Conservation (phyloP, 2,888 invertebrate species). For the Noctua comes region DNA sequence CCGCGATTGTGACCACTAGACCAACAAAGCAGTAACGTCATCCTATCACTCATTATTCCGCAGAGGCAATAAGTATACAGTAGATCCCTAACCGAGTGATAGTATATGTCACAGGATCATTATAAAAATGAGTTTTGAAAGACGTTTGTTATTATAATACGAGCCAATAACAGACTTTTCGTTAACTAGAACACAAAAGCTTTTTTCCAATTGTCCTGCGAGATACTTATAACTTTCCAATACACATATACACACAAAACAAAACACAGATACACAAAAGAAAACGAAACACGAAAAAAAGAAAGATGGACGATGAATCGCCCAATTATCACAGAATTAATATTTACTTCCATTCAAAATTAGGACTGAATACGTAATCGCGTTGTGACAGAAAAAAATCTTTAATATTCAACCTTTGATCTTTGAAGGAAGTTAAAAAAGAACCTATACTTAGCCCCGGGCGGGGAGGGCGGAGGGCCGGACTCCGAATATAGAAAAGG, state of each 20-base stretch:
- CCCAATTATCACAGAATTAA: slow-evolving; percentile 64
- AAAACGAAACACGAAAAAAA: slow-evolving; percentile 6
- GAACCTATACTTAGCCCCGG: slow-evolving; percentile 55
- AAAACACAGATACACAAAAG: not conserved
- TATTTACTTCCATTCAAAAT: slow-evolving; percentile 64
- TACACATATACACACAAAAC: not conserved
- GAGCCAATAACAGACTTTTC: not conserved
- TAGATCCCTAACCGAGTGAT: too few species aligned
- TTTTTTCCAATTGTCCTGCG: not conserved
- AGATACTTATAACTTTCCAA: not conserved
- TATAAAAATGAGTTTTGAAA: too few species aligned
- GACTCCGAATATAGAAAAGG: slow-evolving; percentile 24
- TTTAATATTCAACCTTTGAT: slow-evolving; percentile 70
- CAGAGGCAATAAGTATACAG: too few species aligned
- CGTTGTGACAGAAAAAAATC: slow-evolving; percentile 63
- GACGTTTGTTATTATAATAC: too few species aligned
- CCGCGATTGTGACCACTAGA: too few species aligned
- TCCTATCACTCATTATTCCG: too few species aligned
- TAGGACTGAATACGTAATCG: slow-evolving; percentile 58
- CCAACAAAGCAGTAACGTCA: too few species aligned
- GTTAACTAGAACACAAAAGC: not conserved
- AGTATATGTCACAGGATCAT: too few species aligned
- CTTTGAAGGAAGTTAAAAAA: slow-evolving; percentile 66
- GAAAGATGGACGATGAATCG: slow-evolving; percentile 41
- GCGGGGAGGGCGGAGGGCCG: slow-evolving; percentile 22